Percentiles rank a stretch among this genome's conserved stretches.
Conservation (phyloP, 2,797 vertebrate genomes). For the Bryconaethiops microstoma region DNA sequence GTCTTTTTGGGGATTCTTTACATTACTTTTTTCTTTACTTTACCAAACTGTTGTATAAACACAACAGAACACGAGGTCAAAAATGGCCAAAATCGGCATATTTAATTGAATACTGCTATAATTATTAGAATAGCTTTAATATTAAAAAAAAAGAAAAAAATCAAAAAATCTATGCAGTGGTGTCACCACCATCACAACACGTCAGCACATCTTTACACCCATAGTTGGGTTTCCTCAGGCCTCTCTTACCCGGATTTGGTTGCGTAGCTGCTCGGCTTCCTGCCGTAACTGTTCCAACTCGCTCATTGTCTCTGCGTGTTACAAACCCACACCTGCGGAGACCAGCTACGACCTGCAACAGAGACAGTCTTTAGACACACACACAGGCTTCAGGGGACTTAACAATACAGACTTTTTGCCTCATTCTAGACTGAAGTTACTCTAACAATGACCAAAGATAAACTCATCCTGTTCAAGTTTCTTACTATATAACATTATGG, state of each 20-base stretch:
- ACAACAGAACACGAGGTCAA: neutral
- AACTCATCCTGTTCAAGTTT: no score
- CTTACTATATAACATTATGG: no score
- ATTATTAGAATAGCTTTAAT: neutral
- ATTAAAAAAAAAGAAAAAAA: neutral
- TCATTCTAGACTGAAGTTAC: no score
- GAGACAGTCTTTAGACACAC: neutral
- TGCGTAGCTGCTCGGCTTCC: constrained; percentile 85
- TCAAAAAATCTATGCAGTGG: neutral
- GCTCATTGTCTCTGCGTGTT: constrained; percentile 76
- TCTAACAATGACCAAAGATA: no score
- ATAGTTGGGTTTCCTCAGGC: neutral
- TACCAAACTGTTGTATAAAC: neutral
- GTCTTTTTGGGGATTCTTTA: no score
- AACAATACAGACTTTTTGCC: no score
- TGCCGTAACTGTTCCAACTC: constrained; percentile 88
- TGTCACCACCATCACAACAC: neutral
- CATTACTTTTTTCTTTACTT: neutral
- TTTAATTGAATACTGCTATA: neutral
- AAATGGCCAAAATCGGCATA: neutral
- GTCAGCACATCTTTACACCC: neutral
- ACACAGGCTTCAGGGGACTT: neutral
- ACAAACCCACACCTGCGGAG: constrained; percentile 42
- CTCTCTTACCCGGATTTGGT: constrained; percentile 83
- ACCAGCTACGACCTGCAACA: constrained; percentile 48